A percentile compares a stretch with the other conserved stretches of the same genome.
Evolutionary conservation across 2,113 vertebrate genomes (phyloP).

Genomic region (Oncorhynchus clarkii): DNA sequence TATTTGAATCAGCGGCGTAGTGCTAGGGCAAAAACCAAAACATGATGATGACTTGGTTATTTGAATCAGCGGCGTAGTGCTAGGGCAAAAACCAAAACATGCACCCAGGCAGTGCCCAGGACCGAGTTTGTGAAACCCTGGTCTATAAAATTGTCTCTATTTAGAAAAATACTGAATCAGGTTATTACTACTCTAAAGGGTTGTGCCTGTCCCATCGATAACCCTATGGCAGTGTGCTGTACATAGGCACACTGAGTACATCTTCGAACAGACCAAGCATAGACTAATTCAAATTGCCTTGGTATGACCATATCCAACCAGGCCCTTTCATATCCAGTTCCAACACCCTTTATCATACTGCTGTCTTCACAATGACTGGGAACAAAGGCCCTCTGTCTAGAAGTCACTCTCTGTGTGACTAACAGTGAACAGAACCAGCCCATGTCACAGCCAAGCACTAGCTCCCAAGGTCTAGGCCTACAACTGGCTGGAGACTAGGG

Average conservation of each 20-base stretch:
- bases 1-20: no score
- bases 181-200: no score
- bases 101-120: no score
- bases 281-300: neutral
- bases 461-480: neutral
- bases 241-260: neutral
- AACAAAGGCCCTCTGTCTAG: slow-evolving; percentile 35
- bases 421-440: neutral
- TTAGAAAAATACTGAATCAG: no score
- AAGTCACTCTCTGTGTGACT: neutral
- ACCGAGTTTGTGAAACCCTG: no score
- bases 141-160: no score
- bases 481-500: neutral
- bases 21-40: no score
- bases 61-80: no score
- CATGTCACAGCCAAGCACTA: slow-evolving; percentile 11
- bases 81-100: no score
- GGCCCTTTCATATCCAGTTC: neutral
- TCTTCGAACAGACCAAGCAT: neutral
- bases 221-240: neutral
- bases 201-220: neutral
- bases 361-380: slow-evolving; percentile 25
- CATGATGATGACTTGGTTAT: no score
- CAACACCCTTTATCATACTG: neutral
- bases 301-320: neutral